Evolutionary conservation across 2,888 invertebrate species (phyloP).

Genomic region (Fragum fragum): DNA sequence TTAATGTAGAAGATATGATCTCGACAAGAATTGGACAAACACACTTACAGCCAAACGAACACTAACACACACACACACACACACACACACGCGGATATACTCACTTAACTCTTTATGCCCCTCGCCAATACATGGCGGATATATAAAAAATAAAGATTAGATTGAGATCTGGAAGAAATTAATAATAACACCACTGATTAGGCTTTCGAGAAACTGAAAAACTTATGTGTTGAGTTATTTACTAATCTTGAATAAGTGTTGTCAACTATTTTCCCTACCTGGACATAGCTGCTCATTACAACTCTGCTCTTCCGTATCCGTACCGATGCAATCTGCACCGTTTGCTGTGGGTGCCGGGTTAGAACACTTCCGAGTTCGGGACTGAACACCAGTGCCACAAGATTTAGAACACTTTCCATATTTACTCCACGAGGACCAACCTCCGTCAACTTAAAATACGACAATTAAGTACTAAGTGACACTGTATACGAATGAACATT

Average conservation of each 20-base stretch:
- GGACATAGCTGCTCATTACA: constrained; percentile 27
- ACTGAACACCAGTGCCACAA: constrained; percentile 34
- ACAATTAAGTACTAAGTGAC: no score
- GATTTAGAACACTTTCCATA: constrained; percentile 27
- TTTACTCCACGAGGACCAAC: constrained; percentile 36
- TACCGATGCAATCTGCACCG: constrained; percentile 32
- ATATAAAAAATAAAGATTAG: not conserved
- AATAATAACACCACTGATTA: no score
- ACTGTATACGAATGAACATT: no score
- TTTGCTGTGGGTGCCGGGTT: constrained; percentile 31
- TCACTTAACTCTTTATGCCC: no score
- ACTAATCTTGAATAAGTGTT: not conserved
- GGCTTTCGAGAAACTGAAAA: not conserved
- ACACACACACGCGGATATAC: no score
- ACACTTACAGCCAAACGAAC: no score
- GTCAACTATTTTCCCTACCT: not conserved
- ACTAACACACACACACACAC: no score
- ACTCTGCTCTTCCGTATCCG: not conserved
- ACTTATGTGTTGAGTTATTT: not conserved
- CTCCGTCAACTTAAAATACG: constrained; percentile 26
- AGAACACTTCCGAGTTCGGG: constrained; percentile 24
- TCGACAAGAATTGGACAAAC: no score
- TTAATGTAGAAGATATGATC: no score
- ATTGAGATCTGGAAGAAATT: not conserved
- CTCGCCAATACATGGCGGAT: not conserved